These are phyloP conservation scores for Apotomis turbidana DNA, from an alignment of 2,888 invertebrate species.

Conservation along the genomic window DNA sequence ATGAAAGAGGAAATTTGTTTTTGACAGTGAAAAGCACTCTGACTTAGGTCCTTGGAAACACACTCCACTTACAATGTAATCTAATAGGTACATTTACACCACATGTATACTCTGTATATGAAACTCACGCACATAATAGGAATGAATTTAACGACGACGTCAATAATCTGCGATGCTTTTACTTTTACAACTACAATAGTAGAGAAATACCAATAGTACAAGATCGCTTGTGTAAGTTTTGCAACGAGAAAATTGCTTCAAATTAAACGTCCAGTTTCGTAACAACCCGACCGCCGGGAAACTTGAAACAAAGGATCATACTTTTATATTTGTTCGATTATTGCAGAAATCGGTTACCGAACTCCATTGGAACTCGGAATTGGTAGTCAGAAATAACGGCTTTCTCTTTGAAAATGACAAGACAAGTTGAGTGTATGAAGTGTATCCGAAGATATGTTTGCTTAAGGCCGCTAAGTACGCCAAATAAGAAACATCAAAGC, in stretches of 20 bases:
- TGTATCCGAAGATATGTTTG: too few species aligned
- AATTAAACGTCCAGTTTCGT: conserved; percentile 31
- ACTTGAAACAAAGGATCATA: conserved; percentile 30
- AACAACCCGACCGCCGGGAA: conserved; percentile 15
- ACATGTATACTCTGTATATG: not conserved
- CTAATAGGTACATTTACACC: conserved; percentile 7
- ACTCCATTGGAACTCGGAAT: not conserved
- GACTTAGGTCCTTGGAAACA: conserved; percentile 22
- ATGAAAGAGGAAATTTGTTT: conserved; percentile 22
- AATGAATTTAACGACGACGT: conserved; percentile 1
- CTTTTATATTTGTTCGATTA: conserved; percentile 25
- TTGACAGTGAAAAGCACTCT: conserved; percentile 37
- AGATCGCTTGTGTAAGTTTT: conserved; percentile 11
- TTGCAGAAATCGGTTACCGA: conserved; percentile 22
- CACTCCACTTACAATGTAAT: conserved; percentile 24
- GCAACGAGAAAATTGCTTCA: conserved; percentile 27
- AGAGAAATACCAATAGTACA: not conserved
- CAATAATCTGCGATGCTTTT: not conserved
- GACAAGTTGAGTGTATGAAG: too few species aligned
- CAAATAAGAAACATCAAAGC: too few species aligned
- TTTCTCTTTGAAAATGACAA: too few species aligned
- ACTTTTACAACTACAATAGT: conserved; percentile 6
- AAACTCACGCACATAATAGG: not conserved
- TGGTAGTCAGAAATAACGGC: not conserved
- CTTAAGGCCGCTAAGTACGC: too few species aligned